phyloP scores from a whole-genome alignment of 1,140 invertebrate genomes.

The Scaptomyza montana region DNA sequence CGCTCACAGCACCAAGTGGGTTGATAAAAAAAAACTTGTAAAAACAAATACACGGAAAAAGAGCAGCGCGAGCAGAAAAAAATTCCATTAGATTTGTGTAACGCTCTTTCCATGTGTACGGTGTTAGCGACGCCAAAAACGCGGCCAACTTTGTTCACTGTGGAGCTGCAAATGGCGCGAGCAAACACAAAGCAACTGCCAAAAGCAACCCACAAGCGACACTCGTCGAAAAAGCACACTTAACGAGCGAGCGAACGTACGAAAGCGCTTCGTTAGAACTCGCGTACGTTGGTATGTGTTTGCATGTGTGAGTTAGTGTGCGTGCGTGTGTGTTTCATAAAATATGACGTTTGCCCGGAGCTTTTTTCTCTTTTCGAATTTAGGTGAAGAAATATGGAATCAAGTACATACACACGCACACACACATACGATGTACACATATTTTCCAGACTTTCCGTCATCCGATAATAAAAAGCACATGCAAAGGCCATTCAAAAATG shows the following conservation, averaged over 20 bases:
- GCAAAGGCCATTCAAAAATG: conserved; percentile 62
- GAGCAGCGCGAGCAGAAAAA: conserved; percentile 23
- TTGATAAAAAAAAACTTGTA: conserved; percentile 57
- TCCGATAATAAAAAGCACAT: conserved; percentile 70
- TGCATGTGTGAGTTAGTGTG: conserved; percentile 12
- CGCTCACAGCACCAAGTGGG: conserved; percentile 23
- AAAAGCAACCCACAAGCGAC: conserved; percentile 58
- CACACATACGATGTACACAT: conserved; percentile 8
- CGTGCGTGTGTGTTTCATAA: conserved; percentile 59
- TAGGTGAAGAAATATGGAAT: conserved; percentile 67
- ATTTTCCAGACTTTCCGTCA: conserved; percentile 65
- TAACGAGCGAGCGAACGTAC: conserved; percentile 54
- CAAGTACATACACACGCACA: conserved; percentile 20
- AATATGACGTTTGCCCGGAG: conserved; percentile 74
- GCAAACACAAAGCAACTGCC: conserved; percentile 57
- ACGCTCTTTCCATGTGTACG: conserved; percentile 8
- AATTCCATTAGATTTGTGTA: conserved; percentile 78
- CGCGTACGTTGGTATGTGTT: conserved; percentile 40
- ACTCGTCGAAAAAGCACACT: conserved; percentile 70
- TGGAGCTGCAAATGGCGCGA: conserved; percentile 79
- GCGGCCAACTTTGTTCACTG: conserved; percentile 77
- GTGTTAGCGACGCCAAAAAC: conserved; percentile 49
- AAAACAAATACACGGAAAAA: conserved; percentile 56
- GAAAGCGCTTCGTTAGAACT: conserved; percentile 68
- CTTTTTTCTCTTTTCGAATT: conserved; percentile 65